phyloP scores from a whole-genome alignment of 2,113 vertebrate genomes.

The Acanthochromis polyacanthus region DNA sequence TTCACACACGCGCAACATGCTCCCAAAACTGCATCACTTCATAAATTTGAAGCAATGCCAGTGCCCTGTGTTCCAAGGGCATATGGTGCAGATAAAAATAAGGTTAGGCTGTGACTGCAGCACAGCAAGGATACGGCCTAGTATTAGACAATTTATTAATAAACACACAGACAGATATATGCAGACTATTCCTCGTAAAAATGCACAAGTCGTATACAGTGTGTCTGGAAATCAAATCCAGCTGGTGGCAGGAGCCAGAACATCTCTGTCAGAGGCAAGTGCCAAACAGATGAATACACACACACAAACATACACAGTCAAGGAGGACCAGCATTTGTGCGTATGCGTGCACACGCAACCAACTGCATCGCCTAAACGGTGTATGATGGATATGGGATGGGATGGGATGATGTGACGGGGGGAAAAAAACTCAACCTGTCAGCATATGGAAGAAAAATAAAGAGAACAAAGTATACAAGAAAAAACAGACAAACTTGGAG shows the following conservation, averaged over 20 bases:
- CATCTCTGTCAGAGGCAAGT: conserved; percentile 16
- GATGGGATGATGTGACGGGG: not conserved
- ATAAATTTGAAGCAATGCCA: conserved; percentile 35
- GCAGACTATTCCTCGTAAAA: conserved; percentile 1
- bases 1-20: conserved; percentile 4
- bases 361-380: conserved; percentile 14
- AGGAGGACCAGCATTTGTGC: conserved; percentile 22
- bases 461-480: not conserved
- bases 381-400: conserved; percentile 37
- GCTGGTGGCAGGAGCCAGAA: conserved; percentile 18
- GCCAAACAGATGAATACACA: conserved; percentile 27
- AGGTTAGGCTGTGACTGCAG: not conserved
- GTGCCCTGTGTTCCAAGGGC: conserved; percentile 37
- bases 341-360: not conserved
- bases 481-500: too few species aligned
- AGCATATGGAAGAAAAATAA: not conserved
- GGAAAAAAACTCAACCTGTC: not conserved
- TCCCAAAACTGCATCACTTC: conserved; percentile 5
- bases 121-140: not conserved
- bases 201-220: not conserved
- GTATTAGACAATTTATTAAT: not conserved
- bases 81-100: conserved; percentile 27
- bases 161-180: conserved; percentile 1
- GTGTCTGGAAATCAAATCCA: conserved; percentile 40
- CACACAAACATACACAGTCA: conserved; percentile 5